Conservation (phyloP, 2,797 vertebrate genomes). For the Acanthornis magna region DNA sequence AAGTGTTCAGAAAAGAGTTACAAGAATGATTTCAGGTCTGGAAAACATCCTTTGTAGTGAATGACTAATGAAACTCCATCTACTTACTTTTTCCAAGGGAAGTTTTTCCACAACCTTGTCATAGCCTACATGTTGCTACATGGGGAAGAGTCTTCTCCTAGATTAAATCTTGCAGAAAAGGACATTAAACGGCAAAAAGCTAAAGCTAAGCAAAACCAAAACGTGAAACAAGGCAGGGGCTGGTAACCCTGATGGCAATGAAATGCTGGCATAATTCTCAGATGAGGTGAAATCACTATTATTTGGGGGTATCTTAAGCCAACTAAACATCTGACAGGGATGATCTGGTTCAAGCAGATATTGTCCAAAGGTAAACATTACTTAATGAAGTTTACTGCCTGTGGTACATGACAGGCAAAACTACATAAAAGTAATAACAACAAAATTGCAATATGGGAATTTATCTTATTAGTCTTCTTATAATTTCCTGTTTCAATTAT, state of each 20-base stretch:
- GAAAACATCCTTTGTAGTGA: conserved; percentile 66
- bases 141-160: conserved; percentile 27
- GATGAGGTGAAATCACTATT: background rate
- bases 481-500: background rate
- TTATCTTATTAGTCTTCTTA: background rate
- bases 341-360: background rate
- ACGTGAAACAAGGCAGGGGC: background rate
- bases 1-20: conserved; percentile 47
- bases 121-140: conserved; percentile 64
- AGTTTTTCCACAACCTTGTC: conserved; percentile 61
- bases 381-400: background rate
- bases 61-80: conserved; percentile 64
- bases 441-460: background rate
- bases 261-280: background rate
- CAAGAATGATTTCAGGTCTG: conserved; percentile 66
- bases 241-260: background rate
- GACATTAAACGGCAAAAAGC: conserved; percentile 17
- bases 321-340: background rate
- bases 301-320: background rate
- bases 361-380: background rate
- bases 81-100: conserved; percentile 59
- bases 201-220: background rate
- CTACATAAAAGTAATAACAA: background rate
- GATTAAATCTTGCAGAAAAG: conserved; percentile 59
- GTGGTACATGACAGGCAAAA: background rate